A percentile compares a stretch with the other conserved stretches of the same genome.
Evolutionary conservation across 1,140 invertebrate species (phyloP).

Genomic region (Apis dorsata): DNA sequence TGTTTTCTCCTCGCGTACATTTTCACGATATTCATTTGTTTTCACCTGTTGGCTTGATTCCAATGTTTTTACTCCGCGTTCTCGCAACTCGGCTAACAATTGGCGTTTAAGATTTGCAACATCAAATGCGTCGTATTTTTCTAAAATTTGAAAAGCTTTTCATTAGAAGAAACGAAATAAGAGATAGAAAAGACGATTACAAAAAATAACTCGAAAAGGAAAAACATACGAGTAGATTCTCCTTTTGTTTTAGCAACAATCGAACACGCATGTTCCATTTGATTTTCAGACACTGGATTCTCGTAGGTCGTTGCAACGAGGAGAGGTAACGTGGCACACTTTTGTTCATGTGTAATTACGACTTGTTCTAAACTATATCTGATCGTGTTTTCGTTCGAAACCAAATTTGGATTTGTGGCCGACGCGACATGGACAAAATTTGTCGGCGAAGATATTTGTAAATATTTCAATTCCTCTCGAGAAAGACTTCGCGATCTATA

Average conservation of each 20-base stretch:
- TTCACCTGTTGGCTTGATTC: slow-evolving; percentile 61
- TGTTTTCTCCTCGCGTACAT: slow-evolving; percentile 47
- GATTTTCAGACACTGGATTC: slow-evolving; percentile 15
- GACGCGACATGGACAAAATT: slow-evolving; percentile 77
- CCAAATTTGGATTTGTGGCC: slow-evolving; percentile 66
- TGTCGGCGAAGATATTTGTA: slow-evolving; percentile 71
- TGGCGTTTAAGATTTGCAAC: slow-evolving; percentile 48
- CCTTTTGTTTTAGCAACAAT: neutral
- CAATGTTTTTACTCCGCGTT: slow-evolving; percentile 52
- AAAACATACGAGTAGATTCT: neutral
- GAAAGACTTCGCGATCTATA: slow-evolving; percentile 49
- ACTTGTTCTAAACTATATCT: slow-evolving; percentile 47
- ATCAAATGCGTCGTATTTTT: slow-evolving; percentile 36
- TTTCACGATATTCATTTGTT: slow-evolving; percentile 48
- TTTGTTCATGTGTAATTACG: slow-evolving; percentile 71
- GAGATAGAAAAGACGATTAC: neutral
- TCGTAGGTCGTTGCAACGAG: slow-evolving; percentile 38
- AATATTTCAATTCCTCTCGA: slow-evolving; percentile 61
- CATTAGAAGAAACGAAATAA: neutral
- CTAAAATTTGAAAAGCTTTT: neutral
- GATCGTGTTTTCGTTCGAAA: slow-evolving; percentile 32
- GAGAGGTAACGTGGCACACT: slow-evolving; percentile 66
- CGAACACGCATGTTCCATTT: neutral
- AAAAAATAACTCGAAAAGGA: neutral
- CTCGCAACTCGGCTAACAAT: slow-evolving; percentile 16